Base-by-base conservation (phyloP, 2,113 vertebrate species). In the Calonectris borealis region DNA sequence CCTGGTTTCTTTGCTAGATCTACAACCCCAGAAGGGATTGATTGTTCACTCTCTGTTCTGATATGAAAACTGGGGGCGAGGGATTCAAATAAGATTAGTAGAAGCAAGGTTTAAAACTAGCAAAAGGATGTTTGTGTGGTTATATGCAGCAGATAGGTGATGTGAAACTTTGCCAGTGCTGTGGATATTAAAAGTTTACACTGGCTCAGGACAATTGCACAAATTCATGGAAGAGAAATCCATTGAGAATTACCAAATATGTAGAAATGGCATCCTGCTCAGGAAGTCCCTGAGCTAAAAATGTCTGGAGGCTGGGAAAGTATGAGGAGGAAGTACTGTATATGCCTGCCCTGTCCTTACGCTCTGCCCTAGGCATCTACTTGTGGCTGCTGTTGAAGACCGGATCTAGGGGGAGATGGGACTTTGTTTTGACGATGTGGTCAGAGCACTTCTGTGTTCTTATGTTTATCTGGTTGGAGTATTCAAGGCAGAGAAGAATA, bases 241-340 rank as follows among this genome's bases (percentile, higher is more conserved):
- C 58, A 38, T 58, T 5, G 85, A 91, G 94, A 90, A 90, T 96
- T 94, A 95, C 94, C 96, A 96, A 95, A 94, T 96, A 96, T 92
- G 93, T 94, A 96, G 94, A 96, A 96, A 93, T 90, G 79, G n/a
- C 90, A 88, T 97, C 79, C 79, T 91, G 75, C 92, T 96, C 72
- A 87, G 96, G 96, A 96, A 96, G 93, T 95, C 49, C 25, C 66
- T 76, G 94, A 90, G 71, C 96, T 96, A 95, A 96, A 96, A 96
- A 96, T 91, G 85, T 93, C 85, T 66, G n/a, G 38, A 94, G 92
- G 90, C 75, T 97, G 93, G 96, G 96, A 96, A 96, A 97, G 49
- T 83, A 94, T 79, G 93, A 83, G 75, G 70, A 96, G 93, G 93
- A 91, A 92, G 90, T 76, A 24, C 66, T 0, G 0, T 36, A 2